phyloP scores from a whole-genome alignment of 2,113 vertebrate genomes.

The Strigops habroptila region DNA sequence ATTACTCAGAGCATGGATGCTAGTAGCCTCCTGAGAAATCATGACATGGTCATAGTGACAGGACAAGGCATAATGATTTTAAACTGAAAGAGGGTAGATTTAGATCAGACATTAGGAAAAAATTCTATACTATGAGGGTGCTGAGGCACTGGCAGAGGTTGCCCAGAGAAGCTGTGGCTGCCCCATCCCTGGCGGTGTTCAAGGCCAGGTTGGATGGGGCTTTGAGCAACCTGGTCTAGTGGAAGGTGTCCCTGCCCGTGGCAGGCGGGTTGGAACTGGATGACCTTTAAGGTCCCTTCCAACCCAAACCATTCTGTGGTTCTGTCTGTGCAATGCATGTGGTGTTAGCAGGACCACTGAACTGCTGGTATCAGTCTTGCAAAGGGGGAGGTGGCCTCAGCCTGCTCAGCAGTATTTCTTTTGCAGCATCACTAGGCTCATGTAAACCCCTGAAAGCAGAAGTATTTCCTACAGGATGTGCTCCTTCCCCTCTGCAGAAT shows the following conservation, averaged over 20 bases:
- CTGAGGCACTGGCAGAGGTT: background rate
- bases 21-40: rapidly evolving
- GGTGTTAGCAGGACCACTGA: too few relatives aligned
- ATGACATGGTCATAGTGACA: background rate
- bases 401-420: background rate
- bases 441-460: background rate
- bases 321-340: rapidly evolving
- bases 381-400: background rate
- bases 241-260: background rate
- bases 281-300: background rate
- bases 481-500: background rate
- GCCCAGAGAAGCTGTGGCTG: background rate
- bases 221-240: background rate
- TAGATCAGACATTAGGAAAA: background rate
- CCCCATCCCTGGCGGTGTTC: background rate
- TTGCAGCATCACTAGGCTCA: background rate
- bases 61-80: background rate
- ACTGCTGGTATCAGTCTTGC: background rate
- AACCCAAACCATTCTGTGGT: background rate
- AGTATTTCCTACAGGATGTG: background rate
- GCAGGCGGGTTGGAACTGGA: background rate
- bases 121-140: background rate
- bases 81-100: background rate
- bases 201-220: background rate
- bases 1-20: background rate